Percentiles rank a stretch among this genome's conserved stretches.
phyloP scores from a whole-genome alignment of 2,797 vertebrate genomes.

The Tangara arthus region DNA sequence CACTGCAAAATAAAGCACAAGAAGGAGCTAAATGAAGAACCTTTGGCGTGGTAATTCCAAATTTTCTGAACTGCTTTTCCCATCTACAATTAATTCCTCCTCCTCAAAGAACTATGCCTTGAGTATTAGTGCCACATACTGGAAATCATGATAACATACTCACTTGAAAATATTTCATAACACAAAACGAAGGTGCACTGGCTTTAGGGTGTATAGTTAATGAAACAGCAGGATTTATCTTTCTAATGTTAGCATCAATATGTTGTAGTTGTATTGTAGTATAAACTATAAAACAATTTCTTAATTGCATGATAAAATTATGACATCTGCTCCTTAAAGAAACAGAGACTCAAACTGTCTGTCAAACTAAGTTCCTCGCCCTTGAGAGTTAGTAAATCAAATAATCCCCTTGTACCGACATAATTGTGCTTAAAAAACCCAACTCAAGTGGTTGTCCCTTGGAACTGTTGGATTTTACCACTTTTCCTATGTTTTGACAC shows the following conservation, averaged over 20 bases:
- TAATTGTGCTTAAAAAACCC: not conserved
- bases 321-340: not conserved
- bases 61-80: not conserved
- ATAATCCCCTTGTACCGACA: not conserved
- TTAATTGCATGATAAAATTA: not conserved
- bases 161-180: not conserved
- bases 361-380: not conserved
- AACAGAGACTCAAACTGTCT: not conserved
- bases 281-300: not conserved
- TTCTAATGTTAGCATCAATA: not conserved
- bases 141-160: not conserved
- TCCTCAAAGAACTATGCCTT: slow-evolving; percentile 11
- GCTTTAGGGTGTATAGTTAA: not conserved
- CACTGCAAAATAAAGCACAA: not conserved
- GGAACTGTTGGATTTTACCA: not conserved
- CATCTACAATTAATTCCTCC: not conserved
- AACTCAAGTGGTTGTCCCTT: not conserved
- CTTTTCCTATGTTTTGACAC: not conserved
- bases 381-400: not conserved
- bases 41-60: not conserved
- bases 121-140: slow-evolving; percentile 53
- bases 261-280: not conserved
- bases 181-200: not conserved
- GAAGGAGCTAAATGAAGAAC: not conserved
- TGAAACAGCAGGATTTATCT: not conserved